Conservation (phyloP, 2,888 invertebrate genomes). For the Meteorus colon region DNA sequence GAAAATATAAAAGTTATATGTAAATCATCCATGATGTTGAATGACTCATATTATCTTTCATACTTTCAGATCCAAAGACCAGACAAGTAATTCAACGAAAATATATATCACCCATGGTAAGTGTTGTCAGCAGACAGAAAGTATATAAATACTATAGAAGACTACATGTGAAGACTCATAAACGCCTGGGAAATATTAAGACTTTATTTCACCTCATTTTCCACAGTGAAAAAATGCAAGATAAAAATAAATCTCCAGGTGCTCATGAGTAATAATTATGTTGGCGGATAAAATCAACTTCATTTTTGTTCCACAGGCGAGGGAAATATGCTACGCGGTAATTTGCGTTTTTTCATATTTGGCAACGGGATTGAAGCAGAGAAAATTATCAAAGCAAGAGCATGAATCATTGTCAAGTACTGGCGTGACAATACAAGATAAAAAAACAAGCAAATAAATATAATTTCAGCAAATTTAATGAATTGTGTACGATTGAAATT, state of each 20-base stretch:
- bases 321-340: slow-evolving; percentile 99
- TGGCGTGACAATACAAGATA: slow-evolving; percentile 48
- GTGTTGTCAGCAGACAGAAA: slow-evolving; percentile 69
- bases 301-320: slow-evolving; percentile 81
- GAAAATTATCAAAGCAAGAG: slow-evolving; percentile 68
- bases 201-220: too few species aligned
- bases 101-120: slow-evolving; percentile 98
- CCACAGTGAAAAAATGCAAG: too few species aligned
- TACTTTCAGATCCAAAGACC: slow-evolving; percentile 95
- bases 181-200: too few species aligned
- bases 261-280: too few species aligned
- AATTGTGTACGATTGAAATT: neutral
- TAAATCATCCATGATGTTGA: too few species aligned
- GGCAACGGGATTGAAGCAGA: slow-evolving; percentile 91
- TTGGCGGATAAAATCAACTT: too few species aligned
- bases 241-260: too few species aligned
- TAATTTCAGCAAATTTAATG: neutral
- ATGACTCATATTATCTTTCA: slow-evolving; percentile 45
- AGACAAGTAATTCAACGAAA: slow-evolving; percentile 96
- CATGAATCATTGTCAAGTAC: slow-evolving; percentile 41
- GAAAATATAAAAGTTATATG: too few species aligned
- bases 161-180: too few species aligned
- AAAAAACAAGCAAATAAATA: slow-evolving; percentile 58
- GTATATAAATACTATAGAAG: too few species aligned
- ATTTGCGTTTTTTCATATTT: slow-evolving; percentile 99